Evolutionary conservation across 2,797 vertebrate species (phyloP).

Genomic region (Gastrophryne carolinensis): DNA sequence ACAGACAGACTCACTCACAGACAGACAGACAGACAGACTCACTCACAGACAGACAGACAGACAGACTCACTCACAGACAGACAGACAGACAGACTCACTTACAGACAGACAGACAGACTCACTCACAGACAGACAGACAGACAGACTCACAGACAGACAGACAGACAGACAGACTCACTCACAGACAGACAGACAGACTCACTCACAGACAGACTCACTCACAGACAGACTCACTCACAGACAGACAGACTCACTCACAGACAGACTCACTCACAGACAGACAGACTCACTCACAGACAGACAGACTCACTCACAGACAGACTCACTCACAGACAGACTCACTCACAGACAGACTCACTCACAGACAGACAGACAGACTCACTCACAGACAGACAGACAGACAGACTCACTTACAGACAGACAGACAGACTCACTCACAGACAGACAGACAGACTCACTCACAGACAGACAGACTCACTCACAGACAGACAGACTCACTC

Average conservation of each 20-base stretch:
- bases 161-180: not conserved
- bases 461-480: not conserved
- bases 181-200: not conserved
- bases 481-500: not conserved
- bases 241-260: not conserved
- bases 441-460: not conserved
- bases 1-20: not conserved
- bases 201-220: not conserved
- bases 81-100: not conserved
- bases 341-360: not conserved
- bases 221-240: not conserved
- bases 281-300: not conserved
- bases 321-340: not conserved
- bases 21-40: not conserved
- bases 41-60: not conserved
- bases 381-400: not conserved
- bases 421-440: not conserved
- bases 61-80: not conserved
- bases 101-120: not conserved
- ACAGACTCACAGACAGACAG: not conserved
- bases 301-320: not conserved
- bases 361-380: not conserved
- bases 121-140: not conserved
- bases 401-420: not conserved
- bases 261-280: not conserved